Evolutionary conservation across 2,888 invertebrate genomes (phyloP).

Genomic region (Eupithecia tripunctaria): DNA sequence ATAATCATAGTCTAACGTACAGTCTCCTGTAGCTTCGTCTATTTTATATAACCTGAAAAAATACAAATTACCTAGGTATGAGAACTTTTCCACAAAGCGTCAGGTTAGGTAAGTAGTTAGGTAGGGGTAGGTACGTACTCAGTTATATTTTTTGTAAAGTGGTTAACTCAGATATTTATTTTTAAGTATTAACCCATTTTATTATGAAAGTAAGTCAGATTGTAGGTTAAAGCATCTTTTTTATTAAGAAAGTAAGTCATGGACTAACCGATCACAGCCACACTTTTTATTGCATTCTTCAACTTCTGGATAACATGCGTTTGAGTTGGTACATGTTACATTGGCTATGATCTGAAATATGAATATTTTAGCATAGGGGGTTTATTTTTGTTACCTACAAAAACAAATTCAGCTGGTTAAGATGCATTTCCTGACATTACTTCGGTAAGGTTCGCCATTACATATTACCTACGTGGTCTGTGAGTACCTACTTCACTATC

Average conservation of each 20-base stretch:
- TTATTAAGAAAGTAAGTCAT: not conserved
- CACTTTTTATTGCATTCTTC: constrained; percentile 33
- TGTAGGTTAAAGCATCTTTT: too few relatives aligned
- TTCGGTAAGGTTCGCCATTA: not conserved
- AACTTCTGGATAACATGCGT: constrained; percentile 23
- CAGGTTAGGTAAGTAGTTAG: not conserved
- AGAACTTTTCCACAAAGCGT: not conserved
- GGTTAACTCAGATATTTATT: not conserved
- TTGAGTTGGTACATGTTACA: constrained; percentile 23
- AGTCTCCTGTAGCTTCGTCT: constrained; percentile 27
- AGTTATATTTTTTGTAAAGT: too few relatives aligned
- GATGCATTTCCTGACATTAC: not conserved
- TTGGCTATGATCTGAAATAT: constrained; percentile 20
- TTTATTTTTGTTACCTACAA: not conserved
- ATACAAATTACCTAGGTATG: too few relatives aligned
- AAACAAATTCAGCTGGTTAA: not conserved
- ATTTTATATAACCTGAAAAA: constrained; percentile 35
- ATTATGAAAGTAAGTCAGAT: too few relatives aligned
- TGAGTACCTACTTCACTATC: constrained; percentile 12
- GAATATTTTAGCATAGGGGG: not conserved
- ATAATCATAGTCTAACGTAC: constrained; percentile 27
- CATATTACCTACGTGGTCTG: not conserved
- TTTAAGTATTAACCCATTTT: too few relatives aligned
- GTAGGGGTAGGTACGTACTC: not conserved
- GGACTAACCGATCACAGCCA: constrained; percentile 37